Conservation (phyloP, 2,888 invertebrate genomes). For the Aspidiotus destructor region DNA sequence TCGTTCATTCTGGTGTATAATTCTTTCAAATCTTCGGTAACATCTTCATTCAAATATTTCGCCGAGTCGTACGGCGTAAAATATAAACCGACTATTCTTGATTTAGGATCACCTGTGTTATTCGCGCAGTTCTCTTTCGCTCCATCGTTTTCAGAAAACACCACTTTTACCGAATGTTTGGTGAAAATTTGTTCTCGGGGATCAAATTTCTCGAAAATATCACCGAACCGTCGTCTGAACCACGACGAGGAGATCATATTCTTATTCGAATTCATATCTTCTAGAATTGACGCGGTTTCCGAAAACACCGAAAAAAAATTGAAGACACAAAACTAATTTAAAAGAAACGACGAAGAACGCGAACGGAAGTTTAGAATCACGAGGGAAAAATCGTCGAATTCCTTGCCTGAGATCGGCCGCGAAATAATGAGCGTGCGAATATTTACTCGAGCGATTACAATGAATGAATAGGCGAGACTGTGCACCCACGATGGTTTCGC, state of each 20-base stretch:
- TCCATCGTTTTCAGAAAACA: slow-evolving; percentile 6
- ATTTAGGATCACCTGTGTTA: slow-evolving; percentile 2
- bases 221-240: slow-evolving; percentile 17
- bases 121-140: slow-evolving; percentile 14
- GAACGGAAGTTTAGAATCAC: not conserved
- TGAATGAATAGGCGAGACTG: not conserved
- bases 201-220: slow-evolving; percentile 15
- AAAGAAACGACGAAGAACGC: too few species aligned
- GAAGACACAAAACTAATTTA: not conserved
- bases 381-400: not conserved
- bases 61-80: slow-evolving; percentile 9
- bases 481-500: slow-evolving; percentile 9
- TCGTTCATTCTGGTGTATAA: slow-evolving; percentile 18
- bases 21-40: slow-evolving; percentile 20
- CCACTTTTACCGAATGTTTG: not conserved
- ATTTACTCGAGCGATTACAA: slow-evolving; percentile 6
- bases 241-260: slow-evolving; percentile 8
- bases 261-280: not conserved
- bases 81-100: slow-evolving; percentile 17
- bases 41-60: slow-evolving; percentile 21
- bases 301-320: not conserved
- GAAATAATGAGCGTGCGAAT: not conserved
- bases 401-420: not conserved
- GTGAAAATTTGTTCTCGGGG: not conserved
- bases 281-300: not conserved